Evolutionary conservation across 2,797 vertebrate genomes (phyloP).

Genomic region (Uromys caudimaculatus): DNA sequence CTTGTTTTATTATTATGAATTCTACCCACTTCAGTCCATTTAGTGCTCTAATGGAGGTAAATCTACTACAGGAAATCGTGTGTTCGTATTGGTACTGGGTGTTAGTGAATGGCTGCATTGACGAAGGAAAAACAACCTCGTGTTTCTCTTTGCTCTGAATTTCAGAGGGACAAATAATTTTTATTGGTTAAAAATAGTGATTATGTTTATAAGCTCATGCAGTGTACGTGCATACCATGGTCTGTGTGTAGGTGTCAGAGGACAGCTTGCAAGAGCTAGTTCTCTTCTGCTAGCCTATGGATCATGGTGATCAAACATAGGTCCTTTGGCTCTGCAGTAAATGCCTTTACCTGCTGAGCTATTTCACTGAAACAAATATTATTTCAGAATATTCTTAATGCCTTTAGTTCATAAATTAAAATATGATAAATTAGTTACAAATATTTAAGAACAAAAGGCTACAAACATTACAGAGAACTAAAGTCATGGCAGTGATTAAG

Average conservation of each 20-base stretch:
- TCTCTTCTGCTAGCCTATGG: too few species aligned
- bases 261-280: too few species aligned
- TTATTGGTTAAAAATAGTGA: too few species aligned
- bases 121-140: constrained; percentile 2
- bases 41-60: background rate
- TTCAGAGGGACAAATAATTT: background rate
- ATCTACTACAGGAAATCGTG: background rate
- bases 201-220: too few species aligned
- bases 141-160: background rate
- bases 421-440: background rate
- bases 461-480: background rate
- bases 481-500: background rate
- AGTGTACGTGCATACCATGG: too few species aligned
- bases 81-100: background rate
- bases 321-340: too few species aligned
- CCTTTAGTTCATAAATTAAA: constrained; percentile 26
- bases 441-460: constrained; percentile 38
- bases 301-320: too few species aligned
- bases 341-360: too few species aligned
- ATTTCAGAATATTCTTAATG: background rate
- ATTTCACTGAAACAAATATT: background rate
- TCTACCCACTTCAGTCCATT: background rate
- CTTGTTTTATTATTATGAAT: background rate
- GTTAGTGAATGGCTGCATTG: background rate
- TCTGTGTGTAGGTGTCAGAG: too few species aligned